These are phyloP conservation scores for Odontomyia ornata DNA, from an alignment of 2,888 invertebrate species.

Conservation along the genomic window DNA sequence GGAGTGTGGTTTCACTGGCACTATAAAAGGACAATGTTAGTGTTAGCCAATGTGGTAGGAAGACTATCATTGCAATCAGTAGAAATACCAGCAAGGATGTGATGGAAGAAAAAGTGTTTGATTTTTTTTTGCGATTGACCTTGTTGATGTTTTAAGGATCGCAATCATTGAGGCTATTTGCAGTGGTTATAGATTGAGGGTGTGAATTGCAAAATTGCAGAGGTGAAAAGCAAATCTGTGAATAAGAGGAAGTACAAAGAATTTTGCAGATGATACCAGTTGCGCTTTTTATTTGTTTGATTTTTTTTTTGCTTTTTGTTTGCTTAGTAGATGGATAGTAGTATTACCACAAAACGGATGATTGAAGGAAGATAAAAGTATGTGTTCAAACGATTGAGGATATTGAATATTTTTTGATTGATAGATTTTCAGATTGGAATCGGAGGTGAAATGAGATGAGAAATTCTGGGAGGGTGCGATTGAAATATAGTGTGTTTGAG, in stretches of 20 bases:
- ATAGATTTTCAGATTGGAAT: slow-evolving; percentile 32
- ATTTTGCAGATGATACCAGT: neutral
- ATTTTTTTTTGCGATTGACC: neutral
- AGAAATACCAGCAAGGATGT: neutral
- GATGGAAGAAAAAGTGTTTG: neutral
- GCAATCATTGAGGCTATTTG: neutral
- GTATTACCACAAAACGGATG: neutral
- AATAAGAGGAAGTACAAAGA: neutral
- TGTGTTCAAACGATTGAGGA: slow-evolving; percentile 26
- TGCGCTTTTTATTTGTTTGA: neutral
- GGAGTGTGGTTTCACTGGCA: neutral
- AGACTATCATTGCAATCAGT: neutral
- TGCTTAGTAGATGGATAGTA: neutral
- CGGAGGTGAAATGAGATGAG: neutral
- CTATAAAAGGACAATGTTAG: slow-evolving; percentile 22
- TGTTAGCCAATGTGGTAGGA: neutral
- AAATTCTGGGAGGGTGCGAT: too few species aligned
- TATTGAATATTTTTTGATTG: slow-evolving; percentile 34
- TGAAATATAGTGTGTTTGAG: too few species aligned
- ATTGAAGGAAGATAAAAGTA: neutral
- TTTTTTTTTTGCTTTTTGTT: neutral
- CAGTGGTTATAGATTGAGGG: slow-evolving; percentile 14
- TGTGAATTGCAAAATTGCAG: slow-evolving; percentile 19
- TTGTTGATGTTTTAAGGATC: neutral
- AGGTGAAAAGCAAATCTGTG: slow-evolving; percentile 19